phyloP scores from a whole-genome alignment of 2,113 vertebrate species.

The Hyaena hyaena region DNA sequence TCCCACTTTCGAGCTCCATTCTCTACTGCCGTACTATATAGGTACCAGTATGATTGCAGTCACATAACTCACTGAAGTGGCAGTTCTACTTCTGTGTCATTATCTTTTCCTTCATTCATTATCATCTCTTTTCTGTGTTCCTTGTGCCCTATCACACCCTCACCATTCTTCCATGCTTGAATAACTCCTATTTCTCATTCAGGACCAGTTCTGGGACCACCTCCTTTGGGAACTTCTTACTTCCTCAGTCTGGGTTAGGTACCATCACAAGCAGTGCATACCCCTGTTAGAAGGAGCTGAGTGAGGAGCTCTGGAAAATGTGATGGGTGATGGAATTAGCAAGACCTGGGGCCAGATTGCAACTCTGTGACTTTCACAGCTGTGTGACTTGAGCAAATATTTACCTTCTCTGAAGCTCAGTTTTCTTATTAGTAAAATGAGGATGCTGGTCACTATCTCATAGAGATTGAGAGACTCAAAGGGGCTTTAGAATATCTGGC shows the following conservation, averaged over 20 bases:
- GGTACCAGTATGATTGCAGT: neutral
- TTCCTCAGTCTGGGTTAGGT: neutral
- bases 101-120: neutral
- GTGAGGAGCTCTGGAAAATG: neutral
- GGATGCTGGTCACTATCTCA: neutral
- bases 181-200: neutral
- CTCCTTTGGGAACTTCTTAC: neutral
- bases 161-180: neutral
- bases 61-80: neutral
- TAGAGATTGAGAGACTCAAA: neutral
- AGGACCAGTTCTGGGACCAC: neutral
- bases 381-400: neutral
- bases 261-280: neutral
- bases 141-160: neutral
- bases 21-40: neutral
- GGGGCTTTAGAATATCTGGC: neutral
- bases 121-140: neutral
- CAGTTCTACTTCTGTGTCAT: neutral
- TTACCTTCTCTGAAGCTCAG: neutral
- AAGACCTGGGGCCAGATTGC: neutral
- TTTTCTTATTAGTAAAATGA: conserved; percentile 28
- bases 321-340: neutral
- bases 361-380: neutral
- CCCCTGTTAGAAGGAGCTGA: neutral
- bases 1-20: neutral